Conservation (phyloP, 2,888 invertebrate species). For the Oxytorus armatus region DNA sequence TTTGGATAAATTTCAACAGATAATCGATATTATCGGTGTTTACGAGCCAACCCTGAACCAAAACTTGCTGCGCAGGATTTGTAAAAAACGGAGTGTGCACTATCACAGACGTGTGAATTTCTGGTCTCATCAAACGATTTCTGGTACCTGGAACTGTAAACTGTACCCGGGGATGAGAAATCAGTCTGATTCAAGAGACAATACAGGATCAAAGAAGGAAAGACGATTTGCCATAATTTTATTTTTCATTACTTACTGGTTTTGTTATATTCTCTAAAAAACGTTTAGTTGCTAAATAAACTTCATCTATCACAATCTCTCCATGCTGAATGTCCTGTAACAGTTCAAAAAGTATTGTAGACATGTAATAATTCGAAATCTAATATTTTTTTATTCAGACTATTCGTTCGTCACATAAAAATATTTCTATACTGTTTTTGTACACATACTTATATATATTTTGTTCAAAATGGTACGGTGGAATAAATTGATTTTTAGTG, state of each 20-base stretch:
- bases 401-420: no score
- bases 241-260: constrained; percentile 84
- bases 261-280: constrained; percentile 86
- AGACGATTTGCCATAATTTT: no score
- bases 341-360: background rate
- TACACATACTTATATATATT: no score
- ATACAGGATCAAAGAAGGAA: no score
- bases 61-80: constrained; percentile 89
- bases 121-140: constrained; percentile 87
- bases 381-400: no score
- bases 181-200: background rate
- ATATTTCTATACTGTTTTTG: no score
- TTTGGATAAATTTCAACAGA: constrained; percentile 86
- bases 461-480: background rate
- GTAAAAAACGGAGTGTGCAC: constrained; percentile 91
- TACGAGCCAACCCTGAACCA: constrained; percentile 89
- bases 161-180: constrained; percentile 81
- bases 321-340: constrained; percentile 86
- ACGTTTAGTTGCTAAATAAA: constrained; percentile 86
- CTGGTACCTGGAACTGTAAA: constrained; percentile 89
- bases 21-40: constrained; percentile 86
- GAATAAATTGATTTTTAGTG: background rate
- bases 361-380: background rate
- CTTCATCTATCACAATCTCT: constrained; percentile 87
- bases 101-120: constrained; percentile 90